A percentile compares a stretch with the other conserved stretches of the same genome.
Conservation (phyloP, 2,113 vertebrate genomes). For the Barnardius zonarius region DNA sequence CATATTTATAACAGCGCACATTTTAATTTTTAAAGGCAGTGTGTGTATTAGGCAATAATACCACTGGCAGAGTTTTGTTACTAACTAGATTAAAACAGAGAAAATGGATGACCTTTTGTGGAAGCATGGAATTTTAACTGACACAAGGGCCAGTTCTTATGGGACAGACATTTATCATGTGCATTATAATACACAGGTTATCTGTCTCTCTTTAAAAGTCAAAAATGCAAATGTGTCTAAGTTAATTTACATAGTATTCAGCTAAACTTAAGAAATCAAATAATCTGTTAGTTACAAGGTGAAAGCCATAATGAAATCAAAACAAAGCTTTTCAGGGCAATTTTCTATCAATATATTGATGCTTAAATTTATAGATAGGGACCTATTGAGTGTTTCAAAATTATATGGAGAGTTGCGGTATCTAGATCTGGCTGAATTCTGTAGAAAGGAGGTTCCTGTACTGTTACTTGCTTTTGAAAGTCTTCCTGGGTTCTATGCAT, state of each 20-base stretch:
- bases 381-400: background rate
- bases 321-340: background rate
- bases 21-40: background rate
- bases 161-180: background rate
- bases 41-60: background rate
- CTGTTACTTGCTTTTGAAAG: background rate
- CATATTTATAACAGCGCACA: background rate
- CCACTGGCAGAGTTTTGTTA: background rate
- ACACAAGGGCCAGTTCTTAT: background rate
- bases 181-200: background rate
- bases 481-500: background rate
- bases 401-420: background rate
- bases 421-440: background rate
- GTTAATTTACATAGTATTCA: background rate
- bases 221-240: background rate
- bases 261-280: background rate
- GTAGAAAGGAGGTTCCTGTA: background rate
- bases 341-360: background rate
- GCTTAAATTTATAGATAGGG: background rate
- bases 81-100: background rate
- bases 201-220: background rate
- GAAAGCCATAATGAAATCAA: background rate
- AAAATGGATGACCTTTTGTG: background rate
- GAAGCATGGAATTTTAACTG: background rate
- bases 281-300: background rate